Percentiles rank a stretch among this genome's conserved stretches.
Conservation (phyloP, 2,113 vertebrate genomes). For the Protobothrops flavoviridis region DNA sequence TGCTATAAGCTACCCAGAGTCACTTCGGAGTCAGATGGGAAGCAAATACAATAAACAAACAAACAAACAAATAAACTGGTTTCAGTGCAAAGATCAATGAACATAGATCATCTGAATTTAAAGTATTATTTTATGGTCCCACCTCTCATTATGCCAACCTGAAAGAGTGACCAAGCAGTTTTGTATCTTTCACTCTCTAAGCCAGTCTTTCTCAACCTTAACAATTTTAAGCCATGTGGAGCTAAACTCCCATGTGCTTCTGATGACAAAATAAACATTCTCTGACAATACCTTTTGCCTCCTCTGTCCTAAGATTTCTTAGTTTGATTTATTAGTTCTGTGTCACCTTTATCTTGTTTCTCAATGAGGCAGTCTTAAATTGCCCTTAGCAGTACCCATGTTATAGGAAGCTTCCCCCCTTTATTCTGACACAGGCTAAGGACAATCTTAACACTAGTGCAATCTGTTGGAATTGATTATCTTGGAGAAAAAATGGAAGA, state of each 20-base stretch:
- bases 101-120: background rate
- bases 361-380: background rate
- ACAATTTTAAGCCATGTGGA: background rate
- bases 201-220: background rate
- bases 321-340: background rate
- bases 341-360: background rate
- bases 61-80: background rate
- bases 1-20: background rate
- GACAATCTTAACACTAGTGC: background rate
- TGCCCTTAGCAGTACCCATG: background rate
- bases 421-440: background rate
- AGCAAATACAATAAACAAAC: background rate
- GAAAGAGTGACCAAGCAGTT: background rate
- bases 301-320: background rate
- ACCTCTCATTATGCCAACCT: background rate
- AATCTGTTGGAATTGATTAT: background rate
- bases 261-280: background rate
- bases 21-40: background rate
- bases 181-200: background rate
- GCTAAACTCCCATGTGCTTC: background rate
- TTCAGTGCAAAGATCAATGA: background rate
- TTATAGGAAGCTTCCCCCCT: background rate
- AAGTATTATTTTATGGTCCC: background rate
- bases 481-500: background rate
- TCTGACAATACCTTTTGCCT: background rate